Evolutionary conservation across 1,140 invertebrate genomes (phyloP).

Genomic region (Pseudomyrmex concolor): DNA sequence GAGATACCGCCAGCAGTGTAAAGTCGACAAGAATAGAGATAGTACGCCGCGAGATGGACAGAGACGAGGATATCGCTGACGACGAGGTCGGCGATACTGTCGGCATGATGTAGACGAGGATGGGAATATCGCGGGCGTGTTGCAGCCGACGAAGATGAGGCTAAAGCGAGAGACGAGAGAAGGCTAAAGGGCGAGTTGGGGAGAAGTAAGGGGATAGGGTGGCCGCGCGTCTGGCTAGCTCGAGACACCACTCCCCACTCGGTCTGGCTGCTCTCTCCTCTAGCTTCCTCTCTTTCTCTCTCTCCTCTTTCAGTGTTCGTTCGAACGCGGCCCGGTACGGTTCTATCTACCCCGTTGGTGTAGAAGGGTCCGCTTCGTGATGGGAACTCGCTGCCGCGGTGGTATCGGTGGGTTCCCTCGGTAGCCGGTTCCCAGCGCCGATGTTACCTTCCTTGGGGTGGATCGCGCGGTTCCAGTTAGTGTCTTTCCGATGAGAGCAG

Average conservation of each 20-base stretch:
- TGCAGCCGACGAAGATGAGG: constrained; percentile 22
- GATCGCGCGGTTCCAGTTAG: constrained; percentile 18
- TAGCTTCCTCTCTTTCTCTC: constrained; percentile 60
- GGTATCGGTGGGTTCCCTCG: constrained; percentile 75
- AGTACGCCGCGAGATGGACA: background rate
- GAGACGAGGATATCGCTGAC: background rate
- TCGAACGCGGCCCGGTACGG: constrained; percentile 81
- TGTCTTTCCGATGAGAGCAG: background rate
- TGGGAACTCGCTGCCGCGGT: constrained; percentile 78
- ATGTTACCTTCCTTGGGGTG: constrained; percentile 58
- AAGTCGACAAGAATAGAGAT: constrained; percentile 26
- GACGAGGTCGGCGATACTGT: constrained; percentile 33
- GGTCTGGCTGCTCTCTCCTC: constrained; percentile 49
- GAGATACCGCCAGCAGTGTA: background rate
- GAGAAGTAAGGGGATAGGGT: constrained; percentile 3
- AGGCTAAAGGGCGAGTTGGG: constrained; percentile 22
- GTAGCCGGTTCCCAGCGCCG: constrained; percentile 74
- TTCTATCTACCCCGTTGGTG: constrained; percentile 70
- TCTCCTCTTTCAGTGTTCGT: constrained; percentile 81
- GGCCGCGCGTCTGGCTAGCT: constrained; percentile 76
- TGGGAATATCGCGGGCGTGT: background rate
- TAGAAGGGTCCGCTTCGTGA: constrained; percentile 75
- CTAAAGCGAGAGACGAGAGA: background rate
- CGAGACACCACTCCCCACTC: constrained; percentile 63
- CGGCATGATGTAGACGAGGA: constrained; percentile 6